phyloP scores from a whole-genome alignment of 64 coral and sea anemone species.

The Hydrozoanthus tunicans region DNA sequence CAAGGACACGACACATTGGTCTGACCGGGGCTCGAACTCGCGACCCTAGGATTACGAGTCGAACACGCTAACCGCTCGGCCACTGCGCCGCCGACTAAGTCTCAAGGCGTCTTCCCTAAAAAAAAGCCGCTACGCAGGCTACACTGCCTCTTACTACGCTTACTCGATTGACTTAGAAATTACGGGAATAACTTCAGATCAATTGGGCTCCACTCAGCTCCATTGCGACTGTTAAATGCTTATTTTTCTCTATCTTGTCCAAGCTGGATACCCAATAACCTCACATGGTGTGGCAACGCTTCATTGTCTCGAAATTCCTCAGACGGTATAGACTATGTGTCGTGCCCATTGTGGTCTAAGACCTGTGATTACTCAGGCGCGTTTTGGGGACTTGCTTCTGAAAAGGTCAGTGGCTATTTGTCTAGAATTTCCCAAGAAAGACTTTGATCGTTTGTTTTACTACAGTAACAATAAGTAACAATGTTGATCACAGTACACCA shows the following conservation, averaged over 20 bases:
- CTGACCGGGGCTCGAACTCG: too few relatives aligned
- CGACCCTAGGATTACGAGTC: too few relatives aligned
- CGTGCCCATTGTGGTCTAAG: background rate
- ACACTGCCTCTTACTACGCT: too few relatives aligned
- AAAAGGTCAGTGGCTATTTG: background rate
- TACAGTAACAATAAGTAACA: background rate
- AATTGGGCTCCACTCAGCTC: too few relatives aligned
- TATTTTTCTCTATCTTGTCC: background rate
- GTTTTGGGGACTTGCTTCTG: constrained; percentile 14
- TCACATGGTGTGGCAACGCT: constrained; percentile 6
- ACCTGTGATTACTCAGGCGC: background rate
- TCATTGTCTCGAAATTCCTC: background rate
- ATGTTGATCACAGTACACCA: too few relatives aligned
- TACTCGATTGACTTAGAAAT: too few relatives aligned
- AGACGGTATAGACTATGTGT: background rate
- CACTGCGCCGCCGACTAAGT: too few relatives aligned
- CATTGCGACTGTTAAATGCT: background rate
- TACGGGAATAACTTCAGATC: too few relatives aligned
- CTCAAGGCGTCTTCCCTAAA: too few relatives aligned
- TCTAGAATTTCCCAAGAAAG: background rate
- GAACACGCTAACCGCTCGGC: too few relatives aligned
- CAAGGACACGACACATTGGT: too few relatives aligned
- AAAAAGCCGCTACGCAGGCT: too few relatives aligned
- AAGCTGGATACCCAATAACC: constrained; percentile 1
- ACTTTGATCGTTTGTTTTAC: background rate